Base-by-base conservation (phyloP, 2,888 invertebrate genomes). In the Yponomeuta cagnagella region DNA sequence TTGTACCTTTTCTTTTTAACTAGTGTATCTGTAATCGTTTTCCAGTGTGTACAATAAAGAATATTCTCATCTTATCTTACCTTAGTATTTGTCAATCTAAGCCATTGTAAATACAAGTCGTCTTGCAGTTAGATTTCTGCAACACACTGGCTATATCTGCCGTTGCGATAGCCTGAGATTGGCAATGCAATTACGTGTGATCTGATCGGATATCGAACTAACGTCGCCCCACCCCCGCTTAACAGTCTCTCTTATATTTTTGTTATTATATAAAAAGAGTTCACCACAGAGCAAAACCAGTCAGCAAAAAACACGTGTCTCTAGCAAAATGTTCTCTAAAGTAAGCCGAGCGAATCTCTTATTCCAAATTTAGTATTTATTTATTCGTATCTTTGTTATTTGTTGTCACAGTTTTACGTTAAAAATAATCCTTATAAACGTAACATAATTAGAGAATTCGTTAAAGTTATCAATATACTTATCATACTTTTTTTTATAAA, bases 241-340 rank as follows among this genome's bases (percentile, higher is more conserved):
- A 70, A 1, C 48, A 10, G 70, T 48, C 70, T 48, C 65, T n/a
- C 80, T 85, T 85, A 84, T 85, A 82, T 88, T 90, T 91, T 90
- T 88, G 90, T 90, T 86, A 86, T 89, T 90, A 91, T 91, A 92
- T 92, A 92, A 90, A 91, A 92, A 90, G 89, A 88, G 84, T 82
- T 81, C 83, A 75, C 82, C 85, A 84, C 86, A 84, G 77, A 84
- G 82, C 79, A 77, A 81, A 80, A 88, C 81, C 91, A 92, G 89
- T 91, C 86, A 78, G 79, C 81, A 85, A 87, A 58, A 58, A 80
- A 82, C 82, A 85, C 85, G 88, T 85, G 88, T 84, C 79, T 83
- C 82, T 83, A 88, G 86, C 88, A 89, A 88, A 89, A 92, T 92
- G 92, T 89, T 85, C 85, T 86, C 88, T 76, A 90, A 91, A 90